Percentiles rank a stretch among this genome's conserved stretches.
These are phyloP conservation scores for Candidula unifasciata DNA, from an alignment of 2,888 invertebrate genomes.

Conservation along the genomic window DNA sequence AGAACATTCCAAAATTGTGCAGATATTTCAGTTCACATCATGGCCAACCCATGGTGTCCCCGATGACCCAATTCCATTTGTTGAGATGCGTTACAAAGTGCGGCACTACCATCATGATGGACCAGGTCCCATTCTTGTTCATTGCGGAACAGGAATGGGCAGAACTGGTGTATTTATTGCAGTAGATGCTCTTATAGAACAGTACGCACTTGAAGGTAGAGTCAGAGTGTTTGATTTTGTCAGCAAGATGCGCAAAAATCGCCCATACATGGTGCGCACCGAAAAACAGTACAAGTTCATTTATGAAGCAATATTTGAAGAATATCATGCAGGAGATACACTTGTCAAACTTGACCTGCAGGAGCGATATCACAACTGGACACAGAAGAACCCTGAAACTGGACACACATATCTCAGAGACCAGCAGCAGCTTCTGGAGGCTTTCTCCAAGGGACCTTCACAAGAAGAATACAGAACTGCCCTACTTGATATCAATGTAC, in stretches of 20 bases:
- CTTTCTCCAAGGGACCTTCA: conserved; percentile 64
- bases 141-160: conserved; percentile 77
- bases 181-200: conserved; percentile 73
- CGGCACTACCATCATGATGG: conserved; percentile 60
- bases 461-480: conserved; percentile 63
- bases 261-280: conserved; percentile 75
- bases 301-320: conserved; percentile 76
- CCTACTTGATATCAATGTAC: conserved; percentile 62
- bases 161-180: conserved; percentile 76
- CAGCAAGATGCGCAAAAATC: conserved; percentile 69
- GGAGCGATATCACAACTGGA: conserved; percentile 64
- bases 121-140: conserved; percentile 72
- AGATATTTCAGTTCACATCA: conserved; percentile 72
- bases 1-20: conserved; percentile 57
- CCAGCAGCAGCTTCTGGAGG: conserved; percentile 72
- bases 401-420: conserved; percentile 69
- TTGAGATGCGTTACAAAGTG: conserved; percentile 72
- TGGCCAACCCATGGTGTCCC: conserved; percentile 77
- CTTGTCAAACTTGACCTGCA: conserved; percentile 68
- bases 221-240: conserved; percentile 69
- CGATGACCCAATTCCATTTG: conserved; percentile 71
- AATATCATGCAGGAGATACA: conserved; percentile 71
- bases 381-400: conserved; percentile 63
- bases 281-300: conserved; percentile 75
- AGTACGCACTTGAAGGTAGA: conserved; percentile 72